Base-by-base conservation (phyloP, 2,113 vertebrate genomes). In the Esox niger region DNA sequence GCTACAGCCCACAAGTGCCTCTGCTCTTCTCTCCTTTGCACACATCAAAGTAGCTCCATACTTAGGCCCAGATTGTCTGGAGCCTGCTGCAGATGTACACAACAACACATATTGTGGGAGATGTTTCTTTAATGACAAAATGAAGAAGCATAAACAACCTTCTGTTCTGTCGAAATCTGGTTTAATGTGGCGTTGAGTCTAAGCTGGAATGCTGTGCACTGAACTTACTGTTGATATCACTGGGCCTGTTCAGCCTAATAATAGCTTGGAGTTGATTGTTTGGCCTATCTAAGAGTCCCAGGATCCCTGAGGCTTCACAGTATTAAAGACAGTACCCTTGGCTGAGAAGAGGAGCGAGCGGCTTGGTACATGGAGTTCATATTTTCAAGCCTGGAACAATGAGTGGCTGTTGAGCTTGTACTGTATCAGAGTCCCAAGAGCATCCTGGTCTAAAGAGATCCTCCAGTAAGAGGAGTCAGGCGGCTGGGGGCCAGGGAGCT, bases 371-470 rank as follows among this genome's bases (percentile, higher is more conserved):
- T 68, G 43, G 66, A 74, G 73, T 62, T 75, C 77, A 73, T 69
- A 80, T 73, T 64, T 76, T 65, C 69, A 75, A 76, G 59, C 65
- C 54, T 70, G 32, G 60, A 79, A 88, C 82, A 87, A 88, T 86
- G 65, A 71, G 59, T 10, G 56, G 31, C 75, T 79, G 74, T 84
- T 73, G 73, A 69, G 66, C 49, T 65, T 63, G 29, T 25, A 56
- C 78, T 57, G 62, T 72, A n/a, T n/a, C n/a, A n/a, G n/a, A n/a
- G 64, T 70, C 69, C 66, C 73, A 67, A 62, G 20, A 65, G 71
- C 71, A 60, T 71, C 20, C 20, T 31, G 43, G 76, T 70, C 71
- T 60, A 46, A 15, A 25, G 73, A 71, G 78, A 76, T 10, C 70
- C 64, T 64, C 59, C 11, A 64, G 68, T 38, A 33, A 55, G 43